Evolutionary conservation across 2,888 invertebrate genomes (phyloP), one percentile per base, ranked within the genome.

Genomic region (Drosophila birchii): DNA sequence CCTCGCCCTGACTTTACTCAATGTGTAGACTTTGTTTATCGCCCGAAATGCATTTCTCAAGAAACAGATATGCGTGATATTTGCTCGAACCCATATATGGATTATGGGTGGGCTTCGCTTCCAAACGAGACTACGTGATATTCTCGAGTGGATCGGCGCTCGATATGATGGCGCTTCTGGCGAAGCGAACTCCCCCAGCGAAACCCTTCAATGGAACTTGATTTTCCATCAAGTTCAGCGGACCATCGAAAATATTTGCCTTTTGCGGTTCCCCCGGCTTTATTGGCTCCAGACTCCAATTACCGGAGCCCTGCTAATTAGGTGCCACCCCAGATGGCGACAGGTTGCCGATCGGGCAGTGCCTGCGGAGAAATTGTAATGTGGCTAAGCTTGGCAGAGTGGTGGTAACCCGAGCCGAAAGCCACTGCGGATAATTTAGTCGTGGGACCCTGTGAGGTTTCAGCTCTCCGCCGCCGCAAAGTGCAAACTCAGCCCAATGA

Each of bases 401-500:
- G 74, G 74, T 76, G 74, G 74, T 76, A 76, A 76, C 74, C 61
- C 61, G 74, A 75, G 61, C 47, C 56, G 41, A 76, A 78, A 78
- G 72, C 72, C 78, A 75, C 79, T 74, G 73, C 71, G 81, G 89
- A 84, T 87, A 84, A 84, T 87, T 84, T 75, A 87, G 76, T 84
- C 84, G 84, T 85, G 89, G 72, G 84, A 85, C 58, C 79, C 76
- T 73, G 56, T 76, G 70, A 62, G 58, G 64, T 78, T 61, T 61
- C 58, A 47, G 56, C 53, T 51, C 63, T 49, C 57, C 75, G 78
- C 71, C 61, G 81, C 62, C 76, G 63, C 62, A 18, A 78, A 81
- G 69, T 82, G 82, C 85, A 84, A 75, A 72, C 78, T 78, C 75
- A 76, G 89, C 84, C 75, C 89, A 89, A 81, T 87, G 89, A 89